Percentiles rank a stretch among this genome's conserved stretches.
Conservation (phyloP, 2,797 vertebrate species). For the Anableps anableps region DNA sequence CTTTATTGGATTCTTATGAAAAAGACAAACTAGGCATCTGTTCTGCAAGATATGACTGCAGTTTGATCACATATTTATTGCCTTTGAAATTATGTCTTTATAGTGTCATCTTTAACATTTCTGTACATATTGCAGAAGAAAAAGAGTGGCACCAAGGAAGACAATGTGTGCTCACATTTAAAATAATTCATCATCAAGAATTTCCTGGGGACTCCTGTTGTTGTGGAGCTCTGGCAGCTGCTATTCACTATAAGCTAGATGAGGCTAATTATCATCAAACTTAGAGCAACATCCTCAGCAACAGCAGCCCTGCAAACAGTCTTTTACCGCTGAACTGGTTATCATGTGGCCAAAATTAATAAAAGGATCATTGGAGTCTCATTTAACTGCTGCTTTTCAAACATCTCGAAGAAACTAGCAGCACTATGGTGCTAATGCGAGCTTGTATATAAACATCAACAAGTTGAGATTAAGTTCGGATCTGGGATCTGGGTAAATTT, state of each 20-base stretch:
- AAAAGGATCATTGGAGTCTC: not conserved
- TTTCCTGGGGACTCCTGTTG: not conserved
- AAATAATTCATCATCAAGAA: not conserved
- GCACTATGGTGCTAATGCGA: not conserved
- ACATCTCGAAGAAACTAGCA: not conserved
- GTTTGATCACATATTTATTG: conserved; percentile 25
- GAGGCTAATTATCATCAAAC: too few species aligned
- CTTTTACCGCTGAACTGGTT: not conserved
- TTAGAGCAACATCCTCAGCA: too few species aligned
- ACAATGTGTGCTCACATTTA: not conserved
- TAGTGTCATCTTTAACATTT: not conserved
- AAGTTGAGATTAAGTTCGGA: not conserved
- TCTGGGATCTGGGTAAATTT: not conserved
- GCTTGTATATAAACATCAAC: not conserved
- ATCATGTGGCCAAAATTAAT: not conserved
- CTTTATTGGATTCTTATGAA: conserved; percentile 48
- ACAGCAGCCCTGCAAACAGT: not conserved
- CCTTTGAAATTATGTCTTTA: conserved; percentile 1
- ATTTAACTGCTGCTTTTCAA: not conserved
- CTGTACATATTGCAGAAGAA: not conserved
- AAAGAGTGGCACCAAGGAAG: not conserved
- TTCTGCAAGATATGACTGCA: conserved; percentile 17
- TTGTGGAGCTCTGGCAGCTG: not conserved
- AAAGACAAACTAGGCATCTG: conserved; percentile 26
- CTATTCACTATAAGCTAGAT: not conserved